Base-by-base conservation (phyloP, 2,113 vertebrate genomes). In the Micromys minutus region DNA sequence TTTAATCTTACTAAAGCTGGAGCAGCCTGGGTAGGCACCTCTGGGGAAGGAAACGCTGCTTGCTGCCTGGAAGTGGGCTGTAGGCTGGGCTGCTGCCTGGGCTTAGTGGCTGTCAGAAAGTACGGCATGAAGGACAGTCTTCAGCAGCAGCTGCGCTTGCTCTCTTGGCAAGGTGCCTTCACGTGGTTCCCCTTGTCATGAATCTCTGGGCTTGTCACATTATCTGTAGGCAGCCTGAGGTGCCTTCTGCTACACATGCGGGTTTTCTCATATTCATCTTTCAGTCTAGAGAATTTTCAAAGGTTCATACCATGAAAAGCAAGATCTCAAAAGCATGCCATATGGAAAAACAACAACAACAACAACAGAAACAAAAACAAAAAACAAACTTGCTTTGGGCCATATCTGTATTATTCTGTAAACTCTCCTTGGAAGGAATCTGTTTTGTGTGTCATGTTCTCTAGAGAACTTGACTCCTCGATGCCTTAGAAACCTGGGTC, bases 271-370 rank as follows among this genome's bases (percentile, higher is more conserved):
- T 52, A 90, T 96, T 90, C 74, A 80, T 97, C 96, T 97, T 95
- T 97, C 96, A 97, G n/a, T 89, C 94, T 94, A 72, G 91, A 96
- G 97, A 97, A 97, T 98, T 97, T 97, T 63, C 93, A 90, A 95
- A 97, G 97, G 77, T 95, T 97, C 95, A 97, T 93, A n/a, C 94
- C 95, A 94, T 92, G 97, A 95, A 97, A 95, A 94, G 87, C 74
- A 85, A 94, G 95, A 75, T 93, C 94, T 95, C 95, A 57, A 50
- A 94, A 93, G 61, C 95, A 91, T 42, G 79, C 96, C 1, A 1
- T 74, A 76, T 75, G 86, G 91, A 91, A 50, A 39, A 19, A 69
- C n/a, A n/a, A n/a, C n/a, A n/a, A n/a, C n/a, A n/a, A n/a, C n/a
- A n/a, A n/a, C n/a, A n/a, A n/a, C n/a, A n/a, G n/a, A n/a, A n/a